Evolutionary conservation across 1,140 invertebrate species (phyloP).

Genomic region (Tetramorium simillimum): DNA sequence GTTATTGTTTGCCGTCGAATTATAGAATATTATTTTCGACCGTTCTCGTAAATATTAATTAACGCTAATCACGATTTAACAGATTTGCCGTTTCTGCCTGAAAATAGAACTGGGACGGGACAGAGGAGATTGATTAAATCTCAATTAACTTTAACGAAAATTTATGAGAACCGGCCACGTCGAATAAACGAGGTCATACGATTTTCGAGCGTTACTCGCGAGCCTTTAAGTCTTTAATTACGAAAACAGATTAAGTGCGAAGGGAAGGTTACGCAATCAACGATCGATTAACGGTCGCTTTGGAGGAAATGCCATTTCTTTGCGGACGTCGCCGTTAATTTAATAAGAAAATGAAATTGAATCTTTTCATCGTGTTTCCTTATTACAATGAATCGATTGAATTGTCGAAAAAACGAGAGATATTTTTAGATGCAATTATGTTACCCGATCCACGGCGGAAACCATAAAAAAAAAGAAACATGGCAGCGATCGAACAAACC

Average conservation of each 20-base stretch:
- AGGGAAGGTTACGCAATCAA: slow-evolving; percentile 15
- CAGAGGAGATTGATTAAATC: slow-evolving; percentile 34
- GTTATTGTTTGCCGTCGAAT: background rate
- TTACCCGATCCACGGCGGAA: slow-evolving; percentile 43
- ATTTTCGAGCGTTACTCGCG: slow-evolving; percentile 40
- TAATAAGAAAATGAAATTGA: background rate
- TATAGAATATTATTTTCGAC: background rate
- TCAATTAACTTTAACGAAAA: slow-evolving; percentile 49
- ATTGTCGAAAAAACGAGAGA: background rate
- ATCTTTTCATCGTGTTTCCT: background rate
- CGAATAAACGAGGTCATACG: background rate
- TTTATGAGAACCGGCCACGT: slow-evolving; percentile 12
- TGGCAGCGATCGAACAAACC: slow-evolving; percentile 39
- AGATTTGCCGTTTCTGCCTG: background rate
- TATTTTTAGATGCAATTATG: slow-evolving; percentile 21
- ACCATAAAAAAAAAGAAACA: slow-evolving; percentile 62
- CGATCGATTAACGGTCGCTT: background rate
- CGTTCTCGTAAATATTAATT: slow-evolving; percentile 29
- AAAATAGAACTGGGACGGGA: slow-evolving; percentile 10
- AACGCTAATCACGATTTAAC: background rate
- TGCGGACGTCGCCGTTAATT: background rate
- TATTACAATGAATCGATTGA: background rate
- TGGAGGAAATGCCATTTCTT: background rate
- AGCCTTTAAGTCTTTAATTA: slow-evolving; percentile 40
- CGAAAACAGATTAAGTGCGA: slow-evolving; percentile 46